Evolutionary conservation across 2,113 vertebrate genomes (phyloP).

Genomic region (Sceloporus undulatus): DNA sequence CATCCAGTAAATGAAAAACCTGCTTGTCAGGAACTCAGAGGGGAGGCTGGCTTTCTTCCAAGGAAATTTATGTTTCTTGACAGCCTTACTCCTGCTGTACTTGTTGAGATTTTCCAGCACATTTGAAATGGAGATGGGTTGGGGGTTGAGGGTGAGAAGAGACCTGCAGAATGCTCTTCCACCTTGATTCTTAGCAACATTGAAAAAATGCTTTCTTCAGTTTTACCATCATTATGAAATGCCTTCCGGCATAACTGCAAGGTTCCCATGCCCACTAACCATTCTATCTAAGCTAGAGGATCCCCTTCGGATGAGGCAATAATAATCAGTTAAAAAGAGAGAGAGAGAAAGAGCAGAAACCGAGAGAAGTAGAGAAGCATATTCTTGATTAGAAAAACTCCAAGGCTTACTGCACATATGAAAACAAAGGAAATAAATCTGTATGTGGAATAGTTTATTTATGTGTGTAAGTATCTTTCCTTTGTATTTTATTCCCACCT

Average conservation of each 20-base stretch:
- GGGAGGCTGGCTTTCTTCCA: constrained; percentile 43
- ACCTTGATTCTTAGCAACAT: constrained; percentile 57
- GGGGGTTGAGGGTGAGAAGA: neutral
- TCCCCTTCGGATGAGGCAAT: constrained; percentile 53
- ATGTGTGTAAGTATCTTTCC: neutral
- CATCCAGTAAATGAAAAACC: constrained; percentile 40
- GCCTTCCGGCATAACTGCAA: constrained; percentile 52
- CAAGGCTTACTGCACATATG: constrained; percentile 52
- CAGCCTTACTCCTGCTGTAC: constrained; percentile 43
- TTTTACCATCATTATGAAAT: constrained; percentile 72
- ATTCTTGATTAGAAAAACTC: constrained; percentile 61
- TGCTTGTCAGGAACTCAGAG: constrained; percentile 23
- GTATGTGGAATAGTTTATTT: neutral
- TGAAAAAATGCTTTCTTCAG: constrained; percentile 63
- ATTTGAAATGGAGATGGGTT: constrained; percentile 40
- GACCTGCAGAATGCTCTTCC: constrained; percentile 4
- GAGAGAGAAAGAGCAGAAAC: constrained; percentile 7
- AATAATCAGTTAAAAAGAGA: constrained; percentile 59
- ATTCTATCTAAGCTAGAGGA: constrained; percentile 50
- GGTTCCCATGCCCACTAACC: constrained; percentile 39
- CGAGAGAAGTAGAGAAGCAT: neutral
- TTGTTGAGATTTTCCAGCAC: constrained; percentile 50
- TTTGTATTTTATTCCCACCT: neutral
- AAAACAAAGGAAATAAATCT: constrained; percentile 38
- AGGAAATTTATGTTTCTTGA: constrained; percentile 45